Base-by-base conservation (phyloP, 2,888 invertebrate genomes). In the Smittia aterrima region DNA sequence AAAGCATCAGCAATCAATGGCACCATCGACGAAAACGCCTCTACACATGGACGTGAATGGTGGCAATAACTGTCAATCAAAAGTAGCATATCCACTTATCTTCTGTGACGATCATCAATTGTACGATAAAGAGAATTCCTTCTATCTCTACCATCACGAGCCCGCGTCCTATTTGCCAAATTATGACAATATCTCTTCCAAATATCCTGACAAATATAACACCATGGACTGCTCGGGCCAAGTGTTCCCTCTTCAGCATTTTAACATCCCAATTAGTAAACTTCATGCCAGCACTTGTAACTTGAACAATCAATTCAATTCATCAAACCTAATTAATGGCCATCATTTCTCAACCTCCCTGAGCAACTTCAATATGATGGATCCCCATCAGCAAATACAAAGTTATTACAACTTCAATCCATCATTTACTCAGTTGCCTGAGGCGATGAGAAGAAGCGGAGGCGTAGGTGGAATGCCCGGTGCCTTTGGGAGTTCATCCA, bases 321-420 rank as follows among this genome's bases (percentile, higher is more conserved):
- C 64, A 66, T 70, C 72, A 22, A 75, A 74, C 47, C 27, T 76
- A 47, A 74, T 75, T 32, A 76, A 75, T 70, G 77, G 81, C 24
- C 82, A 82, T 68, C 82, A 82, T 77, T 81, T 82, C 74, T 82
- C 82, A 4, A 82, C 83, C 76, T 83, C 83, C n/a, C 77, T 82
- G 77, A 79, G 81, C 76, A 82, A 80, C 78, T 83, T 83, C 77
- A 79, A 82, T 62, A 79, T 79, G 77, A 79, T 77, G 76, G 47
- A 27, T 74, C 78, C 78, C 47, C 79, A 78, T 75, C 76, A 68
- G 41, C 78, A 76, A 22, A 20, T 64, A 16, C 72, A 72, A n/a
- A 72, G 62, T 40, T 72, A 62, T 62, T 72, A 72, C 32, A 72
- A 72, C 62, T 72, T 72, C 41, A 72, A 72, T 72, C 72, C 58